phyloP scores from a whole-genome alignment of 2,888 invertebrate genomes.

The Limnephilus lunatus region DNA sequence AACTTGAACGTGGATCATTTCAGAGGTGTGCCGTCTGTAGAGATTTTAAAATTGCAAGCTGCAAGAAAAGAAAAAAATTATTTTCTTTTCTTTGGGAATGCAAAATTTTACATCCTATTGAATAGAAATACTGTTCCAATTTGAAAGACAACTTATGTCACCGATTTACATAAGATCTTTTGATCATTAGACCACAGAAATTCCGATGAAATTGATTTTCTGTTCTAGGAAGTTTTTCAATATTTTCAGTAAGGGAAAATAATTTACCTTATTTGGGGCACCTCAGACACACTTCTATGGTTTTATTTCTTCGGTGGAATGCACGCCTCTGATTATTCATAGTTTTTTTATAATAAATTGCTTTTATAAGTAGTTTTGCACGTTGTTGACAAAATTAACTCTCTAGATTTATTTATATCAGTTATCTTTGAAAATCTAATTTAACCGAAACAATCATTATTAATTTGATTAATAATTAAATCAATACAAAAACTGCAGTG shows the following conservation, averaged over 20 bases:
- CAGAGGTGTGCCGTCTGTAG: neutral
- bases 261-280: neutral
- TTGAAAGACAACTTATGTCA: neutral
- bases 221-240: neutral
- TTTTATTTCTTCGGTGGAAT: neutral
- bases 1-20: neutral
- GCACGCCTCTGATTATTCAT: neutral
- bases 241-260: neutral
- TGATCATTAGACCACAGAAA: neutral
- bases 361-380: neutral
- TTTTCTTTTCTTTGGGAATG: neutral
- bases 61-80: neutral
- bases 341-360: neutral
- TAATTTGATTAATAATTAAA: neutral
- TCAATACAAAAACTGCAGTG: neutral
- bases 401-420: neutral
- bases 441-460: neutral
- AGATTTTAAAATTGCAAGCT: neutral
- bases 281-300: neutral
- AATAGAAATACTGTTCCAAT: neutral
- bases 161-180: neutral
- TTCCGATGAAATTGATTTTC: neutral
- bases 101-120: neutral
- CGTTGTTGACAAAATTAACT: neutral
- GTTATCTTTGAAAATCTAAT: neutral